Base-by-base conservation (phyloP, 1,140 invertebrate genomes). In the Rhynchophorus ferrugineus region DNA sequence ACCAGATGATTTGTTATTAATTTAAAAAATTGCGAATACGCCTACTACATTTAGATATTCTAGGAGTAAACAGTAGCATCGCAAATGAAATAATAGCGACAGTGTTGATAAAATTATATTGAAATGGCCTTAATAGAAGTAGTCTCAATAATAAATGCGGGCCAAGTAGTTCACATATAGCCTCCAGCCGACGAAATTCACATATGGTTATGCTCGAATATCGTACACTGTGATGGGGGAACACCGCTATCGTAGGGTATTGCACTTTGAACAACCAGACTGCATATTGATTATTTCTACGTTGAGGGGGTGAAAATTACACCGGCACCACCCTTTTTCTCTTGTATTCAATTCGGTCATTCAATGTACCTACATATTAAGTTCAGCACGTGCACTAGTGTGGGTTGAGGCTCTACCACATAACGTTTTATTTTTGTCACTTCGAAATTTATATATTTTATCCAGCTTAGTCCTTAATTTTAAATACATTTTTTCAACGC, bases 201-300 rank as follows among this genome's bases (percentile, higher is more conserved):
- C n/a, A 38, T 38, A 19, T 38, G 37, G 37, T 38, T 5, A 38
- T 38, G 13, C 13, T 38, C 5, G 37, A 38, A 38, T 38, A 38
- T 29, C 24, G 24, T 29, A 11, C 5, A 11, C 24, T 11, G 5
- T 6, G 24, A 29, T 29, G 11, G 24, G 24, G 24, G 24, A 29
- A 29, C 11, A 29, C 24, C 24, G 24, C 24, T 11, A 11, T 29
- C 11, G 24, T 5, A 29, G 24, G 24, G 24, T 29, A 29, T 29
- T 29, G 24, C 24, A 29, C 24, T 29, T 29, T 29, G 24, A 29
- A 11, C 24, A 11, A 5, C 24, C 24, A 29, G 24, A 29, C 24
- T 29, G 24, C 24, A 29, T 29, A 29, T 11, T n/a, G 24, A 5
- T 29, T 29, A 6, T 11, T 5, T 5, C 24, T 29, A 11, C 5